phyloP scores from a whole-genome alignment of 2,888 invertebrate genomes.

The Mesoligia furuncula region DNA sequence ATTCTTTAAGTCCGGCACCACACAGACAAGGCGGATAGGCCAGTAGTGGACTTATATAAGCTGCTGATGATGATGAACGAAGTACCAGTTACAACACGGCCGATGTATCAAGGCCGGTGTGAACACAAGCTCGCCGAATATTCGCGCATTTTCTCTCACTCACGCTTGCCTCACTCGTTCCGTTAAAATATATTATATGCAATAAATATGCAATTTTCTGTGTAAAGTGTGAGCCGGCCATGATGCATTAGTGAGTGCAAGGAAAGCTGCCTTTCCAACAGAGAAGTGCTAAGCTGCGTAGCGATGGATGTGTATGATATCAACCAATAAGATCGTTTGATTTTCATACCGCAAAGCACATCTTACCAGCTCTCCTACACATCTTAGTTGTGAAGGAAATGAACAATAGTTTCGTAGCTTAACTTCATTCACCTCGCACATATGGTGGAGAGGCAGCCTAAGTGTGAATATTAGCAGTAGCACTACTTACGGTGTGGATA shows the following conservation, averaged over 20 bases:
- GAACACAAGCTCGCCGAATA: not conserved
- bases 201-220: too few species aligned
- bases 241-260: not conserved
- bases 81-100: not conserved
- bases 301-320: not conserved
- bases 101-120: not conserved
- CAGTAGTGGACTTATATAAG: not conserved
- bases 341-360: not conserved
- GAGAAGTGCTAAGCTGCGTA: not conserved
- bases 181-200: not conserved
- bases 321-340: not conserved
- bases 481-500: not conserved
- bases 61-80: not conserved
- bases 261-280: not conserved
- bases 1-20: too few species aligned
- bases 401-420: not conserved
- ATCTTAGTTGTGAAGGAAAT: not conserved
- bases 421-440: not conserved
- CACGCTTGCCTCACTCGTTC: not conserved
- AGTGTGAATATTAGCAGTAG: conserved; percentile 3
- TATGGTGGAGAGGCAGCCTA: not conserved
- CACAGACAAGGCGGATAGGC: too few species aligned
- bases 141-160: not conserved
- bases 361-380: not conserved
- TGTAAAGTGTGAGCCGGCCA: not conserved